These are phyloP conservation scores for Menura novaehollandiae DNA, from an alignment of 2,113 vertebrate genomes.

Conservation along the genomic window DNA sequence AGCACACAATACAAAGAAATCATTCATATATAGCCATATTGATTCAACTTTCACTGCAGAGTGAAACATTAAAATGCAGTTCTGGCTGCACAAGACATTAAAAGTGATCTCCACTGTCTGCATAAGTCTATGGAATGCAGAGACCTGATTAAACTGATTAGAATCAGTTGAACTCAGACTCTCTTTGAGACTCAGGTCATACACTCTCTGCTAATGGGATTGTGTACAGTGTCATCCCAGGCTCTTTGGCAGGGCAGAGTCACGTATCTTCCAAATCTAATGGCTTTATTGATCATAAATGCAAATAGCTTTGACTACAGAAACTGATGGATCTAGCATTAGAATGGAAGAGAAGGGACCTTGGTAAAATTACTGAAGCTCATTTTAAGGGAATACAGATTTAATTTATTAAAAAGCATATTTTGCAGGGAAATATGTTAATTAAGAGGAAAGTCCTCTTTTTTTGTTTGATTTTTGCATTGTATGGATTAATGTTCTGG, in stretches of 20 bases:
- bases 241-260: not conserved
- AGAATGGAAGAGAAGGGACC: not conserved
- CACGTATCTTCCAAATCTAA: not conserved
- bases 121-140: not conserved
- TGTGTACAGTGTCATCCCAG: not conserved
- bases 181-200: not conserved
- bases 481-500: not conserved
- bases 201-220: accelerated
- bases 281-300: not conserved
- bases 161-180: not conserved
- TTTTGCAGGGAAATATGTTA: not conserved
- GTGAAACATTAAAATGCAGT: not conserved
- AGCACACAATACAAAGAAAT: not conserved
- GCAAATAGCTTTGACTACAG: not conserved
- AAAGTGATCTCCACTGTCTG: not conserved
- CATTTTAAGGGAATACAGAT: not conserved
- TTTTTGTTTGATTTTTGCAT: not conserved
- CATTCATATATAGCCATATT: not conserved
- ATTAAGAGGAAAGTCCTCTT: not conserved
- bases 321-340: not conserved
- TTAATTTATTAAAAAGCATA: not conserved
- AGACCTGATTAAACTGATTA: not conserved
- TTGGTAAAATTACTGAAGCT: not conserved
- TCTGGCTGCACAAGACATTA: not conserved
- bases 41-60: not conserved